These are phyloP conservation scores for Drosophila rellima DNA, from an alignment of 2,888 invertebrate genomes.

Conservation along the genomic window DNA sequence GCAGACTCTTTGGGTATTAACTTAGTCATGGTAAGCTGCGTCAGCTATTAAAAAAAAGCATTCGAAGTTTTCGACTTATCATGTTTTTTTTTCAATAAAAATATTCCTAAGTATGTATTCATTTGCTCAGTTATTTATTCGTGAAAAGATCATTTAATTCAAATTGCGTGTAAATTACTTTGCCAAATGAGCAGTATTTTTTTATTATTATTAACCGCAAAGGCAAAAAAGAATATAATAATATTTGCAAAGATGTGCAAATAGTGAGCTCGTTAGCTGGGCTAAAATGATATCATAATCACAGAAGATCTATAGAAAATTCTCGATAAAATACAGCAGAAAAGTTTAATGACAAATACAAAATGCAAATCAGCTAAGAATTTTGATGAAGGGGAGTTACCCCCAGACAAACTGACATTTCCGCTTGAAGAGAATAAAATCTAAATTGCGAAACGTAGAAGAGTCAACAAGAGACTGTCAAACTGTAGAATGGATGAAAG, in stretches of 20 bases:
- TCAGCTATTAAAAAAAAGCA: slow-evolving; percentile 35
- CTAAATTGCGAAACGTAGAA: neutral
- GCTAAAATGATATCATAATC: slow-evolving; percentile 58
- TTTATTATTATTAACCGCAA: slow-evolving; percentile 26
- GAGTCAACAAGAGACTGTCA: slow-evolving; percentile 23
- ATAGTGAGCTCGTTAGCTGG: slow-evolving; percentile 35
- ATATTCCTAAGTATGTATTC: slow-evolving; percentile 2
- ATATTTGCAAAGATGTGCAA: slow-evolving; percentile 44
- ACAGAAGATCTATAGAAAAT: slow-evolving; percentile 18
- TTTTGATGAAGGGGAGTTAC: slow-evolving; percentile 14
- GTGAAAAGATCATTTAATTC: slow-evolving; percentile 40
- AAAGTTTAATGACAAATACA: slow-evolving; percentile 28
- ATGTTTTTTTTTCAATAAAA: slow-evolving; percentile 13
- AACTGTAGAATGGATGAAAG: slow-evolving; percentile 64
- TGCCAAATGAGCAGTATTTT: slow-evolving; percentile 36
- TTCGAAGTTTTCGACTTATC: slow-evolving; percentile 20
- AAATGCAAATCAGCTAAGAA: slow-evolving; percentile 44
- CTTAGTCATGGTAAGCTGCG: slow-evolving; percentile 34
- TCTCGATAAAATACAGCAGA: slow-evolving; percentile 19
- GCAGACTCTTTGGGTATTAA: slow-evolving; percentile 10
- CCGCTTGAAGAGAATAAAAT: slow-evolving; percentile 29
- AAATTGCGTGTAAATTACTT: slow-evolving; percentile 57
- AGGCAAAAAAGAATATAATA: slow-evolving; percentile 1
- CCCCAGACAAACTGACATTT: slow-evolving; percentile 33
- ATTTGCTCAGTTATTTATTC: slow-evolving; percentile 18